Evolutionary conservation across 1,140 invertebrate genomes (phyloP), one percentile per base, ranked within the genome.

Genomic region (Anagrus nilaparvatae): DNA sequence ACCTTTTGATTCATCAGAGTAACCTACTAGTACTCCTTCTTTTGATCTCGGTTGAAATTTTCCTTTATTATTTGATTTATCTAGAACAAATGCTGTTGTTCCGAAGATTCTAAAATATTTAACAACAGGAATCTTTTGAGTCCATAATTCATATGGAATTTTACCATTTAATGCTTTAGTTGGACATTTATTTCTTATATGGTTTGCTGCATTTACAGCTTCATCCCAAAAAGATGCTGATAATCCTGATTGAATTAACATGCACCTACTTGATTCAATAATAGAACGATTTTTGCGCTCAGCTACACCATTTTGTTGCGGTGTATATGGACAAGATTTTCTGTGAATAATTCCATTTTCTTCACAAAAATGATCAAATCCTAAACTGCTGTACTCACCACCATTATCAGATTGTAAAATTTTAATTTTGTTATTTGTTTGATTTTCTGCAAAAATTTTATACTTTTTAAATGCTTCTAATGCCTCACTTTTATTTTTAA

Each of bases 401-500:
- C 56, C 63, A 34, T 53, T 56, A 32, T 52, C 50, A 10, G 29
- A 37, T 17, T 49, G 39, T 8, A 54, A 21, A 17, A 19, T 31
- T 29, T 52, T 56, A 3, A 51, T 46, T 38, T 51, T 46, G 2
- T 52, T 49, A 32, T 39, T 46, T 1, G 27, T 41, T 17, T 21
- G 5, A 23, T 50, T 56, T 46, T 63, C 50, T 3, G 50, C 41
- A n/a, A 55, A 12, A n/a, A n/a, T 32, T 40, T 54, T 53, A 49
- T 49, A 61, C 30, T 47, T 28, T 40, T 49, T 49, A 48, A 61
- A 54, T 44, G 43, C 40, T 25, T 38, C 8, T 21, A 49, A 32
- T 7, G 60, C 58, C 35, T 63, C 46, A 18, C 38, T 28, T 45
- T 61, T 62, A 10, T 47, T 38, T 40, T 54, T 51, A 3, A 64